Evolutionary conservation across 2,888 invertebrate species (phyloP), one percentile per base, ranked within the genome.

Genomic region (Saturnia japonica): DNA sequence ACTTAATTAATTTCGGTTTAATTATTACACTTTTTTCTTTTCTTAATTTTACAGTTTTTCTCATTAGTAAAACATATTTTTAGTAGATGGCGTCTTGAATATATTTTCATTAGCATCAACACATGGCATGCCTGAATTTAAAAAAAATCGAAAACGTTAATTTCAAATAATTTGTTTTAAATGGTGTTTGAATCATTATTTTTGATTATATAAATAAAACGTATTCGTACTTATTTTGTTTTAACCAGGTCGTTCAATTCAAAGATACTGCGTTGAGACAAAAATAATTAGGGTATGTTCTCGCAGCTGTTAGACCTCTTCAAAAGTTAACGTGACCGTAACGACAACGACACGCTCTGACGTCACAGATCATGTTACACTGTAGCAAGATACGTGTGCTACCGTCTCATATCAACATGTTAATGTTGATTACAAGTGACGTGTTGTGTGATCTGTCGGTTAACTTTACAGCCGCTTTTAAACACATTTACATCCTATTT

Each of bases 361-460:
- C 40, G 64, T 64, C 34, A 60, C 57, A n/a, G 19, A 64, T 64
- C 64, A 8, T 34, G n/a, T 40, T 64, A 64, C 64, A 40, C n/a
- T 64, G 40, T 64, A 64, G 40, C n/a, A 19, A 7, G 57, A 25
- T 12, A 25, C 57, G 57, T 28, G 57, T 28, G 57, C 14, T 60
- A 22, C 57, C 34, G 57, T 25, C 57, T 25, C 57, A 19, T 57
- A 57, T 12, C 25, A 14, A 25, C 25, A 28, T 60, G 28, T 14
- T 14, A 3, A 14, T 14, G 25, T 25, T 60, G 28, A 60, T 60
- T 28, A 2, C 14, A 25, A 60, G 25, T 16, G 28, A 25, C 57
- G 25, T 14, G 6, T 25, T 60, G 25, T 60, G 25, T 60, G 25
- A 28, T 60, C 12, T 28, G 12, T 60, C 28, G 11, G 57, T 25